Percentiles rank a stretch among this genome's conserved stretches.
These are phyloP conservation scores for Anabas testudineus DNA, from an alignment of 2,797 vertebrate genomes.

Conservation along the genomic window DNA sequence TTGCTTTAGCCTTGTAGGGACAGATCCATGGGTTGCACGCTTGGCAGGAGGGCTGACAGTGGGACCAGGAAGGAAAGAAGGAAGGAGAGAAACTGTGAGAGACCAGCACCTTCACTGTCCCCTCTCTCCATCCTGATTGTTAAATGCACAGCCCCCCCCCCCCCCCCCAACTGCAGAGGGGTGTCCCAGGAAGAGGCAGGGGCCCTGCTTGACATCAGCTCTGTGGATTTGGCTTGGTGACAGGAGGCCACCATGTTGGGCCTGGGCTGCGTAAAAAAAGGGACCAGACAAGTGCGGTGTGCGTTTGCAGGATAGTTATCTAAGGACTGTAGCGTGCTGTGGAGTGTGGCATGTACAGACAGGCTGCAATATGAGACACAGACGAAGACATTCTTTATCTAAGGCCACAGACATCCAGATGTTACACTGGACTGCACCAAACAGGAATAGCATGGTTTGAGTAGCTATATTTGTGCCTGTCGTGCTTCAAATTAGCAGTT, in stretches of 20 bases:
- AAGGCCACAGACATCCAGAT: slow-evolving; percentile 30
- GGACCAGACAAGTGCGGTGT: slow-evolving; percentile 29
- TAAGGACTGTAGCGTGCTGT: slow-evolving; percentile 37
- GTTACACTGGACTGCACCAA: slow-evolving; percentile 10
- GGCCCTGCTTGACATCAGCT: slow-evolving; percentile 16
- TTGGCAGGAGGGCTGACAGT: slow-evolving; percentile 34
- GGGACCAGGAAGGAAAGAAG: not conserved
- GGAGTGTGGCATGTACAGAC: slow-evolving; percentile 37
- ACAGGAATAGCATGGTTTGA: not conserved
- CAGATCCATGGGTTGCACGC: slow-evolving; percentile 47
- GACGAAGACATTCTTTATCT: slow-evolving; percentile 43
- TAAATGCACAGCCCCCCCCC: not conserved
- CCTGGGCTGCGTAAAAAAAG: slow-evolving; percentile 48
- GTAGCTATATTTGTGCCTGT: not conserved
- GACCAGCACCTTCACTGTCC: not conserved
- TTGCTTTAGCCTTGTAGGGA: slow-evolving; percentile 79
- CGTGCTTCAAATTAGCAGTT: not conserved
- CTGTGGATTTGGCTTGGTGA: slow-evolving; percentile 31
- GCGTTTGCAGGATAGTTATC: slow-evolving; percentile 37
- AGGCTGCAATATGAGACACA: slow-evolving; percentile 57
- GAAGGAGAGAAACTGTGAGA: slow-evolving; percentile 12
- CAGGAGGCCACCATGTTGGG: slow-evolving; percentile 36
- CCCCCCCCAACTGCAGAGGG: slow-evolving; percentile 19
- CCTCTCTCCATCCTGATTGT: not conserved
- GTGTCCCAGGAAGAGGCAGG: slow-evolving; percentile 1